Percentiles rank a stretch among this genome's conserved stretches.
phyloP scores from a whole-genome alignment of 1,140 invertebrate species.

The Drosophila seguyi region DNA sequence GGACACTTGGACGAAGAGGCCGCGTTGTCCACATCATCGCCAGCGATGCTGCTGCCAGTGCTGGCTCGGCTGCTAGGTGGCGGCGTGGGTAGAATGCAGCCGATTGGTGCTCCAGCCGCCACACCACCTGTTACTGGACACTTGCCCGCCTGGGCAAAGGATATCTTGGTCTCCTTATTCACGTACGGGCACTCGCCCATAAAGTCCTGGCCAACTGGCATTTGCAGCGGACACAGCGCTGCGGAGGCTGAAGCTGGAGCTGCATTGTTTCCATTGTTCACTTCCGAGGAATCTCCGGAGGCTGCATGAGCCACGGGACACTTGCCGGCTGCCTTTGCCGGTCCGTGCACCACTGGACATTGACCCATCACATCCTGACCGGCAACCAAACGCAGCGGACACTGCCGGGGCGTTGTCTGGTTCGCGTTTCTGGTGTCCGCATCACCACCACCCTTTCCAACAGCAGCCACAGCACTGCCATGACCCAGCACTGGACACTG shows the following conservation, averaged over 20 bases:
- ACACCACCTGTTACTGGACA: constrained; percentile 61
- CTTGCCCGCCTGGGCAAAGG: constrained; percentile 70
- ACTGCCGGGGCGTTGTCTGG: constrained; percentile 51
- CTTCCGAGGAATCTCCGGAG: constrained; percentile 24
- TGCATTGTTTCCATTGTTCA: constrained; percentile 18
- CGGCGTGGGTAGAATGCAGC: constrained; percentile 64
- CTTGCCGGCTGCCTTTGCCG: constrained; percentile 71
- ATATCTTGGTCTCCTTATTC: constrained; percentile 68
- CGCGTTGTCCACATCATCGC: constrained; percentile 70
- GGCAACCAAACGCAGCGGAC: constrained; percentile 85
- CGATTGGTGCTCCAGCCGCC: background rate
- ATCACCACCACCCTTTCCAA: constrained; percentile 61
- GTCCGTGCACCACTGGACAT: constrained; percentile 85
- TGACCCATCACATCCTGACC: constrained; percentile 87
- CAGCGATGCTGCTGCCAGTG: constrained; percentile 41
- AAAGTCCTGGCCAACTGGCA: constrained; percentile 86
- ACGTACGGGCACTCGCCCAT: constrained; percentile 87
- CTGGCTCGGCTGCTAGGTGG: constrained; percentile 51
- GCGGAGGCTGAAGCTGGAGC: constrained; percentile 11
- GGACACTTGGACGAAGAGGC: constrained; percentile 77
- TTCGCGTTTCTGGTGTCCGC: constrained; percentile 54
- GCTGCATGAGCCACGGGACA: constrained; percentile 64
- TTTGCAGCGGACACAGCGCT: constrained; percentile 81
- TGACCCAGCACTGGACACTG: constrained; percentile 77
- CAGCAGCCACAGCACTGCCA: constrained; percentile 20